Percentiles rank a stretch among this genome's conserved stretches.
Conservation (phyloP, 2,113 vertebrate species). For the Synodontis membranacea region DNA sequence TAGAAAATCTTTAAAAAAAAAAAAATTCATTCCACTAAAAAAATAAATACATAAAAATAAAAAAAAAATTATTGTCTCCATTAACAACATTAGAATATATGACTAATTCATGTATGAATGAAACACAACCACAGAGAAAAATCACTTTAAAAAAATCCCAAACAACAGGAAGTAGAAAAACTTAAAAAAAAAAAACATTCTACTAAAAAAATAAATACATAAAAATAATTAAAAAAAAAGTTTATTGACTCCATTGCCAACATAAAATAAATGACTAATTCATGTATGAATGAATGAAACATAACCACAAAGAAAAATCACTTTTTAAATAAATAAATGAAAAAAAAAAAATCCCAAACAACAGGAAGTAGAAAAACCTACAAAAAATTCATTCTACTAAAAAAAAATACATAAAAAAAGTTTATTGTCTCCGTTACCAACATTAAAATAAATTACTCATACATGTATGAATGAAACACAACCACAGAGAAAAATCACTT, state of each 20-base stretch:
- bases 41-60: too few relatives aligned
- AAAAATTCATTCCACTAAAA: too few relatives aligned
- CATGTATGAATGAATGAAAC: not conserved
- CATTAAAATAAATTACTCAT: not conserved
- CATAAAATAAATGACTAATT: not conserved
- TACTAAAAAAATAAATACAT: too few relatives aligned
- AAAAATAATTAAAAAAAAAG: too few relatives aligned
- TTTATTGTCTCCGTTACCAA: not conserved
- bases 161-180: not conserved
- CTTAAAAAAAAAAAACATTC: too few relatives aligned
- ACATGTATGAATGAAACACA: not conserved
- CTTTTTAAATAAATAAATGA: too few relatives aligned
- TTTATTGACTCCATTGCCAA: not conserved
- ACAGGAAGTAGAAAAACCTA: not conserved
- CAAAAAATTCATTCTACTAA: too few relatives aligned
- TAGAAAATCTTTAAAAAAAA: too few relatives aligned
- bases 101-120: not conserved
- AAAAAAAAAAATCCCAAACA: not conserved
- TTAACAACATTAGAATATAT: not conserved
- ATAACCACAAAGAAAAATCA: not conserved
- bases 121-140: not conserved
- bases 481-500: not conserved
- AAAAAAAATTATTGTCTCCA: not conserved
- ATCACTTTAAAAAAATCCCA: too few relatives aligned
- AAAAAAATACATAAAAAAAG: too few relatives aligned